Evolutionary conservation across 64 coral and sea anemone species (phyloP), one percentile per base, ranked within the genome.

Genomic region (Hydrozoanthus tunicans): DNA sequence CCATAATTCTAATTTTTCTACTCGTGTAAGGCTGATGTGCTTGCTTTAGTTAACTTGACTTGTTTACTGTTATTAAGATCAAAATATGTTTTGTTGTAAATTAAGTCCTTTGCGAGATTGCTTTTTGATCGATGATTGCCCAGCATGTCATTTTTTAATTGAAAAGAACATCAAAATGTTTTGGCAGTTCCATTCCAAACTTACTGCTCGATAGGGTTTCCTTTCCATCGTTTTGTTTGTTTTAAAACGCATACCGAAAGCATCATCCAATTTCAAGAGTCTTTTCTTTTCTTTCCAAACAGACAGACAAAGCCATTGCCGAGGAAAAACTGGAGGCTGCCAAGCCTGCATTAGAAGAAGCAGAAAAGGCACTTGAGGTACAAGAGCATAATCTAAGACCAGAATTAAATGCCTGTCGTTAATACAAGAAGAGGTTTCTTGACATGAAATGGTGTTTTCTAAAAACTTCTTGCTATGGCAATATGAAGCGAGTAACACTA

Each of bases 311-410:
- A 83, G 91, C 86, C 9, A 73, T 98, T 54, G 96, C 96, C 51
- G 94, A 95, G 82, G 94, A 71, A 13, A 98, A 98, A 73, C 81
- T 98, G 58, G 82, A 93, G 77, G 92, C 91, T 53, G 96, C 96
- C 0, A 98, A 93, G 51, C 96, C 96, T 9, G 96, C 96, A 23
- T 58, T 98, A 20, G 96, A 95, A 55, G 91, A 98, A 90, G 96
- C 96, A n/a, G 96, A 98, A 63, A 94, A 72, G 1, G 96, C 96
- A 7, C 85, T 98, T n/a, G 94, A 98, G 96, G 96, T 98, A 83
- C 12, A 2, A 32, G 25, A 73, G 6, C 6, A 69, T 63, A 10
- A 63, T 13, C 6, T 63, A 13, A 63, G 2, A 8, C 2, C 61
- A 13, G 2, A 43, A 43, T 43, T 43, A 43, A 43, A 43, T 43